Conservation (phyloP, 2,888 invertebrate species). For the Perizoma flavofasciatum region DNA sequence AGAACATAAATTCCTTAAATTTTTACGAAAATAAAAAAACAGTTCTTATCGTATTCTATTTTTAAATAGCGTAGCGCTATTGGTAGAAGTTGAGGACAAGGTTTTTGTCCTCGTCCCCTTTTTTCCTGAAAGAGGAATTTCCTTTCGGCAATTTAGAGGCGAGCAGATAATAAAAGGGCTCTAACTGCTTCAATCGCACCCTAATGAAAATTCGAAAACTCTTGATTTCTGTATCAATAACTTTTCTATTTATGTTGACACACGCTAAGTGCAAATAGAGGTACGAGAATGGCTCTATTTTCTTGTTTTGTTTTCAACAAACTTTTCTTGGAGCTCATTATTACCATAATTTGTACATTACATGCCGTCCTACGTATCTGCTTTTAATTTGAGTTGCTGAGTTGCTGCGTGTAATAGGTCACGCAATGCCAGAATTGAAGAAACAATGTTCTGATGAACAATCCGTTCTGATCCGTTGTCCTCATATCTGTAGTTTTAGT, state of each 20-base stretch:
- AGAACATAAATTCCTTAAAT: slow-evolving; percentile 76
- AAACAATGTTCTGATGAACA: too few species aligned
- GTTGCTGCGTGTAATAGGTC: slow-evolving; percentile 33
- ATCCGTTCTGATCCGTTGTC: too few species aligned
- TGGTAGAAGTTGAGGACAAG: slow-evolving; percentile 77
- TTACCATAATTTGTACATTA: slow-evolving; percentile 39
- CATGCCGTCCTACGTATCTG: slow-evolving; percentile 29
- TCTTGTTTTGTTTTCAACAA: slow-evolving; percentile 36
- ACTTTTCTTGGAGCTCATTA: slow-evolving; percentile 38
- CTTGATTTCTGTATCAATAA: slow-evolving; percentile 77
- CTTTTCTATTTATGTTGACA: slow-evolving; percentile 60
- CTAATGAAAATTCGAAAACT: slow-evolving; percentile 81
- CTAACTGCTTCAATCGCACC: slow-evolving; percentile 80
- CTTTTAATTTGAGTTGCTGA: slow-evolving; percentile 36
- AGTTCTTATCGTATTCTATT: slow-evolving; percentile 82
- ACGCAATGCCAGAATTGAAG: slow-evolving; percentile 30
- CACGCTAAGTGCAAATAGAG: slow-evolving; percentile 50
- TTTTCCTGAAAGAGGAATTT: slow-evolving; percentile 75
- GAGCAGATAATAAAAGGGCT: slow-evolving; percentile 84
- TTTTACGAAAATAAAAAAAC: slow-evolving; percentile 80
- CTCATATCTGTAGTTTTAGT: too few species aligned
- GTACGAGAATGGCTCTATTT: slow-evolving; percentile 48
- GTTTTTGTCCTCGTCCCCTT: slow-evolving; percentile 77
- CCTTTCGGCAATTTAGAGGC: slow-evolving; percentile 83
- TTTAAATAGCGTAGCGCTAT: slow-evolving; percentile 80